phyloP scores from a whole-genome alignment of 2,888 invertebrate genomes.

The Melieria omissa region DNA sequence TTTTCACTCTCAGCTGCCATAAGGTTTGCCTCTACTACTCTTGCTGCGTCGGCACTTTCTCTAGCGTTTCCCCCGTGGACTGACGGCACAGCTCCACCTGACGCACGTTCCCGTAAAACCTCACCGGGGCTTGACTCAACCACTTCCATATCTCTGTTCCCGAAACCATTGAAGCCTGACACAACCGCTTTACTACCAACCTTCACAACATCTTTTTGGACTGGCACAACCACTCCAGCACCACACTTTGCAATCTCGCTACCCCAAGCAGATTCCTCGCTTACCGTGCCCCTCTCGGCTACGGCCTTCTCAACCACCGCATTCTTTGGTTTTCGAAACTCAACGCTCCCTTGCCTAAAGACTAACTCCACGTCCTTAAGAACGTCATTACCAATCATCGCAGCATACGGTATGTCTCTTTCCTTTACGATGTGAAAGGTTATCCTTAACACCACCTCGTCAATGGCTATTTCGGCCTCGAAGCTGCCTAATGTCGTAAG shows the following conservation, averaged over 20 bases:
- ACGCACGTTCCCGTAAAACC: too few species aligned
- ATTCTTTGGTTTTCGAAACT: conserved; percentile 5
- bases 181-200: too few species aligned
- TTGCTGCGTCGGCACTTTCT: background rate
- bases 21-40: background rate
- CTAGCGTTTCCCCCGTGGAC: too few species aligned
- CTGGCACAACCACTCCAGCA: conserved; percentile 12
- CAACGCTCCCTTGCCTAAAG: conserved; percentile 12
- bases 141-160: too few species aligned
- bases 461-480: background rate
- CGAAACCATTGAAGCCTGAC: too few species aligned
- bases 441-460: background rate
- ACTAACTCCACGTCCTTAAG: conserved; percentile 1
- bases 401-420: conserved; percentile 1
- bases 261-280: background rate
- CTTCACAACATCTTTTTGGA: background rate
- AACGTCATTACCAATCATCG: conserved; percentile 2
- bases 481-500: conserved; percentile 17
- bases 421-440: conserved; percentile 8
- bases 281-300: background rate
- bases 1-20: background rate
- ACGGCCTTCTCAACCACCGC: background rate
- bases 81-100: too few species aligned
- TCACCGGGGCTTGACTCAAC: too few species aligned
- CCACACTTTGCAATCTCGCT: background rate